Evolutionary conservation across 2,113 vertebrate species (phyloP).

Genomic region (Asarcornis scutulata): DNA sequence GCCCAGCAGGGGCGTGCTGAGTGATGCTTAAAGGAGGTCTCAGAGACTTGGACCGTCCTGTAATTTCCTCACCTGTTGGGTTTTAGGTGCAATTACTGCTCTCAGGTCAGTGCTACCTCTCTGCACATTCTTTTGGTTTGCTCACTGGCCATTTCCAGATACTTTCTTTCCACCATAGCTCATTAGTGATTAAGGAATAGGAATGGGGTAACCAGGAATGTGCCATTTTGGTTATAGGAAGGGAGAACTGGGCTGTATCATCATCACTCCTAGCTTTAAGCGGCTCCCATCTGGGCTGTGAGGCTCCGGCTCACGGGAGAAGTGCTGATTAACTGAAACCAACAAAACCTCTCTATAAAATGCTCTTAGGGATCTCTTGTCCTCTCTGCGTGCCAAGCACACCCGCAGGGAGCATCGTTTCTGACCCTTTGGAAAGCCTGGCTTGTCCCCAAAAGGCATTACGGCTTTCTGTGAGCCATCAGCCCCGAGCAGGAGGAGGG

Average conservation of each 20-base stretch:
- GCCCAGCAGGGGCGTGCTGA: no score
- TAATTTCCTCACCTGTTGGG: neutral
- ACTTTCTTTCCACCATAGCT: neutral
- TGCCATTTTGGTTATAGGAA: neutral
- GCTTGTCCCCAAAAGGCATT: neutral
- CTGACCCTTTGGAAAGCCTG: neutral
- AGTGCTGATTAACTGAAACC: no score
- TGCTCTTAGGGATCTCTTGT: no score
- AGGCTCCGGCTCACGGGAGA: no score
- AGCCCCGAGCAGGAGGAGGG: no score
- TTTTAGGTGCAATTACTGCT: neutral
- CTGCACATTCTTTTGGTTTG: neutral
- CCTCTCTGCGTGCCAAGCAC: no score
- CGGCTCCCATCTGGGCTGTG: no score
- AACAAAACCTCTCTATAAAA: no score
- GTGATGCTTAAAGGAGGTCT: neutral
- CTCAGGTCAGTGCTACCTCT: neutral
- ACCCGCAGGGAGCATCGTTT: accelerated
- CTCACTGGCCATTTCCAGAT: neutral
- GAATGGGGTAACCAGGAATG: neutral
- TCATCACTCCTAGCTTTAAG: neutral
- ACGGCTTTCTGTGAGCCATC: neutral
- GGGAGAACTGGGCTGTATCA: accelerated
- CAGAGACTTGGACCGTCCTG: neutral
- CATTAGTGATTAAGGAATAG: neutral